These are phyloP conservation scores for Atherinosoma microstoma DNA, from an alignment of 2,797 vertebrate species.

Conservation along the genomic window DNA sequence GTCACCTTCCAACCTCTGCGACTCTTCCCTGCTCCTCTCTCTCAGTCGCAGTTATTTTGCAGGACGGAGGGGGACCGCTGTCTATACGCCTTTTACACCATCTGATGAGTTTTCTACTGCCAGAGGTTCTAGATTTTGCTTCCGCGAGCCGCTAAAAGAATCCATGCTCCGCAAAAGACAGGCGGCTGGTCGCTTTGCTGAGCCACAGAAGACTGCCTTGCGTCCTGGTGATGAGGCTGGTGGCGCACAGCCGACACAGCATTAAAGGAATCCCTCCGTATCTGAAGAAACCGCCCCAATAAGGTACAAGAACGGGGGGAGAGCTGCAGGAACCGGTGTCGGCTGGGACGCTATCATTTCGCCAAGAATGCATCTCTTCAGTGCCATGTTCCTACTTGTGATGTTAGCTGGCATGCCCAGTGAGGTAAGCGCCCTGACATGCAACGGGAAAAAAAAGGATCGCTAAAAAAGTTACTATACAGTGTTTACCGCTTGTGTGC, in stretches of 20 bases:
- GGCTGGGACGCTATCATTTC: slow-evolving; percentile 80
- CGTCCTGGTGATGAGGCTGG: slow-evolving; percentile 84
- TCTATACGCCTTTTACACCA: slow-evolving; percentile 26
- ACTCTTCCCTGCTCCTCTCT: slow-evolving; percentile 51
- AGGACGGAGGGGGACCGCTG: slow-evolving; percentile 41
- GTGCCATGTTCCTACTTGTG: slow-evolving; percentile 87
- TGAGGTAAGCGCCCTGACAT: slow-evolving; percentile 78
- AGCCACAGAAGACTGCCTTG: slow-evolving; percentile 70
- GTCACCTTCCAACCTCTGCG: slow-evolving; percentile 85
- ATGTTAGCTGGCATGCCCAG: slow-evolving; percentile 82
- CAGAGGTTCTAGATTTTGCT: slow-evolving; percentile 10
- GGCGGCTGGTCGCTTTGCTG: slow-evolving; percentile 57
- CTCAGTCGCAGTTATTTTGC: slow-evolving; percentile 62
- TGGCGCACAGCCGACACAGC: slow-evolving; percentile 76
- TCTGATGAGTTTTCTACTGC: slow-evolving; percentile 26
- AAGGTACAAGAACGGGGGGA: slow-evolving; percentile 44
- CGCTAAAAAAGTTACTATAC: slow-evolving; percentile 66
- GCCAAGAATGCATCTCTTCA: slow-evolving; percentile 86
- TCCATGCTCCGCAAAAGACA: slow-evolving; percentile 49
- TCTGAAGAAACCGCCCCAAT: slow-evolving; percentile 78
- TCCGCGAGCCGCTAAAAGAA: slow-evolving; percentile 23
- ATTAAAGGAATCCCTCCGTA: slow-evolving; percentile 72
- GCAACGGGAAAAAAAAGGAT: slow-evolving; percentile 24
- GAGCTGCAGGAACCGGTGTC: slow-evolving; percentile 56
- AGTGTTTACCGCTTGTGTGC: neutral